Percentiles rank a stretch among this genome's conserved stretches.
Conservation (phyloP, 2,113 vertebrate genomes). For the Pluvialis apricaria region DNA sequence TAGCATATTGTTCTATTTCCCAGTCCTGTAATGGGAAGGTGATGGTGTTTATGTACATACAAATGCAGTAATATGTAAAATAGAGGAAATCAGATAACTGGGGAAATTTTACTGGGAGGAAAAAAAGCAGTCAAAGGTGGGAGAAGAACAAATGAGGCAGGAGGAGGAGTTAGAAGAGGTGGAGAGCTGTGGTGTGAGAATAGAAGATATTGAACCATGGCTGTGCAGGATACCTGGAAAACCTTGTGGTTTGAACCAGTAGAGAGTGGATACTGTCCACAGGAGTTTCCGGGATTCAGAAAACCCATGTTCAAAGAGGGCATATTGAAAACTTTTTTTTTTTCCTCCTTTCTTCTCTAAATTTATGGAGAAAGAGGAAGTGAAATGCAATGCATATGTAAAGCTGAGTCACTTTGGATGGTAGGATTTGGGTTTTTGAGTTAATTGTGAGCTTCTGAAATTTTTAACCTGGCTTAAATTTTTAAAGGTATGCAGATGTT, state of each 20-base stretch:
- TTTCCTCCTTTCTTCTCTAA: not conserved
- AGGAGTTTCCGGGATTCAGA: not conserved
- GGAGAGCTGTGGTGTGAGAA: not conserved
- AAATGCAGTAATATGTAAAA: not conserved
- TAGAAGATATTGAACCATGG: not conserved
- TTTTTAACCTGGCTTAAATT: not conserved
- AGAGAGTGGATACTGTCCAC: no score
- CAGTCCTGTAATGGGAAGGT: not conserved
- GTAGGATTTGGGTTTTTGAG: not conserved
- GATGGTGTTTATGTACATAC: not conserved
- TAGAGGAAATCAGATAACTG: not conserved
- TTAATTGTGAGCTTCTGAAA: not conserved
- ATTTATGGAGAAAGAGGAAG: not conserved
- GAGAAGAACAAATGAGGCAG: not conserved
- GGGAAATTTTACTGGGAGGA: not conserved
- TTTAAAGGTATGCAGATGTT: constrained; percentile 18
- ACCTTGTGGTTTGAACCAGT: not conserved
- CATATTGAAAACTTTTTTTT: no score
- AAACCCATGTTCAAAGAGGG: not conserved
- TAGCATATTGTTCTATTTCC: not conserved
- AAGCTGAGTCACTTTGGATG: not conserved
- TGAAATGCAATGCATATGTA: not conserved
- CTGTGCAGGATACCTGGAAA: not conserved
- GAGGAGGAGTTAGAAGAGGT: not conserved
- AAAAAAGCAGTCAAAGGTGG: not conserved